Percentiles rank a stretch among this genome's conserved stretches.
Evolutionary conservation across 2,888 invertebrate species (phyloP).

Genomic region (Lepeophtheirus nordmannii): DNA sequence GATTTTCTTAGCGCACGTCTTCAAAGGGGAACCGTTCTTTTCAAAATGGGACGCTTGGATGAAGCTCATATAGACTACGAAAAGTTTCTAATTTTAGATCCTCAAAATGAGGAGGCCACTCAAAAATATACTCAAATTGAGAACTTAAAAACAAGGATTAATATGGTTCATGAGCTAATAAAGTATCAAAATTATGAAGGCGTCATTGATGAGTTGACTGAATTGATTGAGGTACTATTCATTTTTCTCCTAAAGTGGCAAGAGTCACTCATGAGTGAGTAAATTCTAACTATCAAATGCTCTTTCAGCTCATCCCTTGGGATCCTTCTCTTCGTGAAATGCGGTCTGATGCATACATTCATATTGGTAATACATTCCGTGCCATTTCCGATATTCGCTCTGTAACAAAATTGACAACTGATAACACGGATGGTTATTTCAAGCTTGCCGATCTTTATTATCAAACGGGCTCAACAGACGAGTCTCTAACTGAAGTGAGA

Average conservation of each 20-base stretch:
- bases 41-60: constrained; percentile 72
- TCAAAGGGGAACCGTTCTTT: constrained; percentile 69
- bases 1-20: constrained; percentile 60
- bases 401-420: constrained; percentile 73
- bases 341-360: constrained; percentile 68
- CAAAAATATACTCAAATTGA: constrained; percentile 50
- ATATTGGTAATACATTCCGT: constrained; percentile 57
- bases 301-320: constrained; percentile 61
- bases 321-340: constrained; percentile 62
- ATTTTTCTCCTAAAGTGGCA: neutral
- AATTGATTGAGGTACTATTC: constrained; percentile 32
- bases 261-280: too few species aligned
- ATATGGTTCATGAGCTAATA: constrained; percentile 47
- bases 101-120: constrained; percentile 58
- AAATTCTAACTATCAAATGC: too few species aligned
- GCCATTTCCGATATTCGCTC: constrained; percentile 81
- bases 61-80: constrained; percentile 66
- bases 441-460: constrained; percentile 73
- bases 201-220: constrained; percentile 50
- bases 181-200: constrained; percentile 43
- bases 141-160: constrained; percentile 47
- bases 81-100: constrained; percentile 68
- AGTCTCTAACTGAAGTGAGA: constrained; percentile 60
- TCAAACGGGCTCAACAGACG: constrained; percentile 74
- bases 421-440: constrained; percentile 72